These are phyloP conservation scores for Hyles euphorbiae DNA, from an alignment of 1,140 invertebrate genomes.

Conservation along the genomic window DNA sequence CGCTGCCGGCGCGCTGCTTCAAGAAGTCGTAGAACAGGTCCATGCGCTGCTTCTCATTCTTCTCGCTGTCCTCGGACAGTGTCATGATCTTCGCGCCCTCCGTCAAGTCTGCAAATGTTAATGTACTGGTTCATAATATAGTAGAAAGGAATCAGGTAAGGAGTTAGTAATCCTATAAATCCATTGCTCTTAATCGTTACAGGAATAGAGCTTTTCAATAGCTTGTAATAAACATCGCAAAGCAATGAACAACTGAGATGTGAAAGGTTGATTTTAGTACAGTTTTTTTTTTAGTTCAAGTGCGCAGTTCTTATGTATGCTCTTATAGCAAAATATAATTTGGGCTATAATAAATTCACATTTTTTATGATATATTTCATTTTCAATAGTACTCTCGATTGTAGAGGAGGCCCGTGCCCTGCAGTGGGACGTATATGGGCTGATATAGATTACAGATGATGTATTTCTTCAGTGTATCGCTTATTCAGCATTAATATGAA, in stretches of 20 bases:
- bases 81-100: slow-evolving; percentile 96
- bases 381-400: too few species aligned
- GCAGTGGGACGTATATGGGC: too few species aligned
- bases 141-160: neutral
- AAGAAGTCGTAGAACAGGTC: slow-evolving; percentile 95
- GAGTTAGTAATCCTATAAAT: neutral
- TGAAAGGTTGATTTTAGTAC: too few species aligned
- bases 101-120: slow-evolving; percentile 80
- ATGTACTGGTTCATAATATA: neutral
- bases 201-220: neutral
- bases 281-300: too few species aligned
- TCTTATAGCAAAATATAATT: too few species aligned
- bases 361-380: too few species aligned
- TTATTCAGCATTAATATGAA: too few species aligned
- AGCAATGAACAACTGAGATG: neutral
- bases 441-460: too few species aligned
- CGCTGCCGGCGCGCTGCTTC: slow-evolving; percentile 83
- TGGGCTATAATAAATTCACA: too few species aligned
- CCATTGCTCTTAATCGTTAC: neutral
- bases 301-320: too few species aligned
- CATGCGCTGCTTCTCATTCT: slow-evolving; percentile 96
- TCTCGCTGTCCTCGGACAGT: slow-evolving; percentile 96
- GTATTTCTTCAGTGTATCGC: too few species aligned
- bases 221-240: neutral
- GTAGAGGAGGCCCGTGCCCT: too few species aligned